Conservation (phyloP, 2,888 invertebrate genomes). For the Euplexia lucipara region DNA sequence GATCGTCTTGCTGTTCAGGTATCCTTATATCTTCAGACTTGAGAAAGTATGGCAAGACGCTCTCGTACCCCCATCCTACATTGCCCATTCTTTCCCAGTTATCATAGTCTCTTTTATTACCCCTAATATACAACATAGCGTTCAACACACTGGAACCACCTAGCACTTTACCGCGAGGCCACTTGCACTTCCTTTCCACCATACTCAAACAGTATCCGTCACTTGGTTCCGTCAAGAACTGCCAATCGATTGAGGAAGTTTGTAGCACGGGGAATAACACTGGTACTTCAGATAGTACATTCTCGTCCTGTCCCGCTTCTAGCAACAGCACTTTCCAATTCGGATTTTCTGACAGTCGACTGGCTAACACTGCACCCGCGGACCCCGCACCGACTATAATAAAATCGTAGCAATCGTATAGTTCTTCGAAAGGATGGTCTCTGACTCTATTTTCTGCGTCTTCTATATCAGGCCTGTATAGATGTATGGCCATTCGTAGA, state of each 20-base stretch:
- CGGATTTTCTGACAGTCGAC: conserved; percentile 94
- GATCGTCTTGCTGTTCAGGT: conserved; percentile 89
- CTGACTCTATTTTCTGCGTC: conserved; percentile 92
- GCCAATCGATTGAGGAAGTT: conserved; percentile 95
- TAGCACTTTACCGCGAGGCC: conserved; percentile 95
- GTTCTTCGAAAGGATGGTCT: conserved; percentile 87
- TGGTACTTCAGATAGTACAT: conserved; percentile 93
- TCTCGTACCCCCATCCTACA: conserved; percentile 95
- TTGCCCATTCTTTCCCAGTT: conserved; percentile 95
- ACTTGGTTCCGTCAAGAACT: conserved; percentile 94
- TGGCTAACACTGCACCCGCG: conserved; percentile 95
- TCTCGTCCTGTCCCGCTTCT: conserved; percentile 95
- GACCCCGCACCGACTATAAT: conserved; percentile 96
- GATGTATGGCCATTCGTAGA: conserved; percentile 92
- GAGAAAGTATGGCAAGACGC: conserved; percentile 94
- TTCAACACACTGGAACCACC: conserved; percentile 96
- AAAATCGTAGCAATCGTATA: conserved; percentile 94
- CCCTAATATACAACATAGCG: conserved; percentile 97
- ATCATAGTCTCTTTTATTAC: conserved; percentile 96
- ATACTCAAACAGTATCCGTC: conserved; percentile 93
- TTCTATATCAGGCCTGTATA: conserved; percentile 93
- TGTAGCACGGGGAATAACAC: conserved; percentile 93
- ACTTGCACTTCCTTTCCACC: conserved; percentile 92
- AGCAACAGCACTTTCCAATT: conserved; percentile 94
- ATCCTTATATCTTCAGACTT: conserved; percentile 95